Conservation (phyloP, 2,888 invertebrate species). For the Oscheius sp. region DNA sequence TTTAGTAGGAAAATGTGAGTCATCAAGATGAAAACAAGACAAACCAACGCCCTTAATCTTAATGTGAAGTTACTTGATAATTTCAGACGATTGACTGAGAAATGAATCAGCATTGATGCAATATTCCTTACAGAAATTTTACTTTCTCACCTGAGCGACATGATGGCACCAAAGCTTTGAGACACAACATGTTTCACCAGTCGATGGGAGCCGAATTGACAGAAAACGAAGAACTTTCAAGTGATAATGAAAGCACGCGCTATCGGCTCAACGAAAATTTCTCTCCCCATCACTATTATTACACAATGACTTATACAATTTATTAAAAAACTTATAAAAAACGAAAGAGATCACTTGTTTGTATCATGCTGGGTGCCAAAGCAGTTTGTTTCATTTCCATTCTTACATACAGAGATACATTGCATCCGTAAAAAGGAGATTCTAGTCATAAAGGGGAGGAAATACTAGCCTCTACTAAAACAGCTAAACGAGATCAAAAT, state of each 20-base stretch:
- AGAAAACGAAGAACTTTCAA: too few species aligned
- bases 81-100: too few species aligned
- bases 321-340: neutral
- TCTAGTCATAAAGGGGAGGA: conserved; percentile 15
- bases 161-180: neutral
- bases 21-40: too few species aligned
- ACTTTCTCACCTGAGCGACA: neutral
- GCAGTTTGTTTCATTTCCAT: neutral
- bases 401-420: conserved; percentile 23
- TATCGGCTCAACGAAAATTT: too few species aligned
- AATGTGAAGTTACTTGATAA: too few species aligned
- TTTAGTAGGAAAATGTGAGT: too few species aligned
- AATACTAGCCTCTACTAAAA: conserved; percentile 16
- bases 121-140: too few species aligned
- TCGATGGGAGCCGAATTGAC: too few species aligned
- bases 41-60: too few species aligned
- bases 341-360: conserved; percentile 14
- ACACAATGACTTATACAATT: neutral
- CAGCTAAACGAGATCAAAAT: neutral
- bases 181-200: too few species aligned
- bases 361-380: neutral
- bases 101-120: too few species aligned
- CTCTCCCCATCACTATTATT: neutral
- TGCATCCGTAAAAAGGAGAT: conserved; percentile 20
- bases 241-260: too few species aligned